Evolutionary conservation across 2,113 vertebrate genomes (phyloP), one percentile per base, ranked within the genome.

Genomic region (Myrmecobius fasciatus): DNA sequence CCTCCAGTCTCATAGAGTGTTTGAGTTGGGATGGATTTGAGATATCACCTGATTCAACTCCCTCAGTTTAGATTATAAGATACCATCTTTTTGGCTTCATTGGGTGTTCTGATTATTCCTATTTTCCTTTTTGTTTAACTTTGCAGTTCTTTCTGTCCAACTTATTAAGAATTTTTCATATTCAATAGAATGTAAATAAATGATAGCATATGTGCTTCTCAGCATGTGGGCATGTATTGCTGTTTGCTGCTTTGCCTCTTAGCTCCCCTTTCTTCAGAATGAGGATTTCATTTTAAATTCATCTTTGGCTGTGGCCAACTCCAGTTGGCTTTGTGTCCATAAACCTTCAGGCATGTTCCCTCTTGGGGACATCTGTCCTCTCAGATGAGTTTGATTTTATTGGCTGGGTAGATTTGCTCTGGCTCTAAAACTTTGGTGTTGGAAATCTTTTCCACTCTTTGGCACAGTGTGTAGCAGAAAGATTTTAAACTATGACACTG

Each of bases 131-230:
- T 91, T n/a, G 43, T 83, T 83, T 83, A 43, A 8, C 53, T 89
- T 92, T 94, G 91, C 22, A 0, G 54, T 91, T 25, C 52, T 67
- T 91, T 93, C 90, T 26, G 24, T 90, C 52, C 91, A 90, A 89
- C 56, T 96, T 95, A 52, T 96, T 94, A 54, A 90, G 92, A 91
- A 96, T 96, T 93, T 91, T 91, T 89, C 51, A 83, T 53, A 93
- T 75, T 92, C 93, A 94, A 94, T 95, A 89, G 91, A 52, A 95
- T 97, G 94, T 92, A 96, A 94, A 95, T 96, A 94, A 94, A 92
- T 91, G 95, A 95, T 91, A 96, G 90, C 97, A 95, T 89, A 96
- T 95, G 93, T 89, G 93, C 67, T 51, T 90, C 93, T 67, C 92
- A 0, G 28, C 91, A 90, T 83, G 94, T 96, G 97, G 95, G 90